Evolutionary conservation across 2,888 invertebrate genomes (phyloP).

Genomic region (Caenorhabditis uteleia): DNA sequence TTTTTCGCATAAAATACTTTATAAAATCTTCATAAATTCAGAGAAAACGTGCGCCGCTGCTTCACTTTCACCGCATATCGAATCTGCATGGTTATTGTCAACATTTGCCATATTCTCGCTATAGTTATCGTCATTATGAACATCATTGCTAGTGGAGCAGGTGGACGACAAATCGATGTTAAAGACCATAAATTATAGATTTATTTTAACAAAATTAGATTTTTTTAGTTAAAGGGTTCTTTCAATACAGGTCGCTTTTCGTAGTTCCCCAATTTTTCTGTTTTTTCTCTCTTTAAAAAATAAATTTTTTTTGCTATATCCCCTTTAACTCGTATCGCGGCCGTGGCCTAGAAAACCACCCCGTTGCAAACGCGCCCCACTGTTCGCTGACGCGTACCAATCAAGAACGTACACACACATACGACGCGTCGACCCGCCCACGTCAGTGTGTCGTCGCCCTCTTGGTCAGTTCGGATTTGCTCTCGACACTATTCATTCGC

Average conservation of each 20-base stretch:
- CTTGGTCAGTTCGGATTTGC: no score
- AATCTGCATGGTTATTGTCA: slow-evolving; percentile 67
- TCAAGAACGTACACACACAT: slow-evolving; percentile 35
- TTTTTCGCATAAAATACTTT: neutral
- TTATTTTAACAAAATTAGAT: no score
- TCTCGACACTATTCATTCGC: neutral
- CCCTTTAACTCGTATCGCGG: neutral
- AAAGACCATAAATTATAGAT: slow-evolving; percentile 22
- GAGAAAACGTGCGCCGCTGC: slow-evolving; percentile 68
- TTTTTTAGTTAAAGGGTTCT: slow-evolving; percentile 32
- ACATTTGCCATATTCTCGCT: slow-evolving; percentile 64
- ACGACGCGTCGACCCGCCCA: slow-evolving; percentile 4
- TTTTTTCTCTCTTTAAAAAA: slow-evolving; percentile 7
- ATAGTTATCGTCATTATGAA: slow-evolving; percentile 54
- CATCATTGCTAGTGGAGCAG: slow-evolving; percentile 46
- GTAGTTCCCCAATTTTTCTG: neutral
- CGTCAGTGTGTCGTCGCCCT: no score
- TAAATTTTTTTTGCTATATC: slow-evolving; percentile 5
- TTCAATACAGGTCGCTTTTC: slow-evolving; percentile 26
- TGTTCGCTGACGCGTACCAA: no score
- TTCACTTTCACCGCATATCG: slow-evolving; percentile 66
- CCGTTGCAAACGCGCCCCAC: no score
- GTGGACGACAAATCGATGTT: slow-evolving; percentile 46
- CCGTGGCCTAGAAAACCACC: neutral
- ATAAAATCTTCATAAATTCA: slow-evolving; percentile 26